Base-by-base conservation (phyloP, 2,888 invertebrate genomes). In the Drosophila demipolita region DNA sequence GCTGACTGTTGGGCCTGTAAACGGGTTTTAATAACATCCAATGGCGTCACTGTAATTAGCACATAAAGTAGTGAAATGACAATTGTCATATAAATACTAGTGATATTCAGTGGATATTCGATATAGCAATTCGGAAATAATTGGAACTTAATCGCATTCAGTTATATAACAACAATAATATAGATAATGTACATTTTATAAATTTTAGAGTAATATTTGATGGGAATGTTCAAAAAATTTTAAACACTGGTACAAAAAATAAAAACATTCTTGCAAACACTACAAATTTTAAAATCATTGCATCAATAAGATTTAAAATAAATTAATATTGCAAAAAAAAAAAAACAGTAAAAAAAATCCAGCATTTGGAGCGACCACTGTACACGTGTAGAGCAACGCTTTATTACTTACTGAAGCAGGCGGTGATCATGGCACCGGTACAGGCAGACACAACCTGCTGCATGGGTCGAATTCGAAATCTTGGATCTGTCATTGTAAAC, bases 1-100 rank as follows among this genome's bases (percentile, higher is more conserved):
- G 96, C 96, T 87, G 97, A 98, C 90, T 97, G 97, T 93, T 99
- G 99, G 3, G 98, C 96, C 94, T 99, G 99, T 48, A 99, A 94
- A 57, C 99, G 95, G 75, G 99, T 98, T 94, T 99, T 99, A 1
- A 99, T 97, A n/a, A 99, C 99, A 94, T 99, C 99, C 81, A 99
- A 94, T 0, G 99, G 99, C 0, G 99, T 99, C 94, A 99, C 99
- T 98, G 48, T 2, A 61, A 70, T 36, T 3, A 8, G 8, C 17
- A 36, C 3, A 52, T 33, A 42, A 8, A 20, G 15, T 67, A 53
- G 48, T 78, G 78, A 77, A 78, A 80, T 78, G 62, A 55, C 20
- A 8, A 52, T 33, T 20, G 40, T 29, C n/a, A 50, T 23, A 42
- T 32, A 50, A 6, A 5, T 45, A 32, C 17, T 17, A 29, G 9